Base-by-base conservation (phyloP, 1,140 invertebrate genomes). In the Mizuhopecten yessoensis region DNA sequence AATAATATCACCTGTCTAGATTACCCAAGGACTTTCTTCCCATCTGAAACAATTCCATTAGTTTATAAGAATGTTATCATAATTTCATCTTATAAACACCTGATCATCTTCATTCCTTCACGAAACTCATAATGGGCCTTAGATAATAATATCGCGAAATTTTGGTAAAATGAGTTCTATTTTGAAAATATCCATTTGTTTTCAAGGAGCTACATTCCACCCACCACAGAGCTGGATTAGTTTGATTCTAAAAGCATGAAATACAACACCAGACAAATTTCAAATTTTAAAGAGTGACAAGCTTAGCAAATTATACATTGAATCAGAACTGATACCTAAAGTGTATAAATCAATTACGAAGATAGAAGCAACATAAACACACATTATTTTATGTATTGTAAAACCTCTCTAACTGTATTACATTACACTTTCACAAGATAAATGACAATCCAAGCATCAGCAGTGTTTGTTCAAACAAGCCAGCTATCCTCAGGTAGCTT, bases 121-220 rank as follows among this genome's bases (percentile, higher is more conserved):
- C 29, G 57, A 75, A 29, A 29, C 57, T 75, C 42, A 10, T 20
- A 45, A 45, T 13, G 2, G 57, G n/a, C n/a, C n/a, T 75, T 9
- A 75, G 57, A 75, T 75, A 75, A 75, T 75, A 75, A 29, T 75
- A n/a, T 75, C 57, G 29, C 29, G 23, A 75, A 75, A 75, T 75
- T 5, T 75, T 45, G n/a, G 57, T 0, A 49, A 75, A 75, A 75
- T n/a, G 57, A 75, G 1, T 29, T 75, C 23, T 75, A 75, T 75
- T 75, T 29, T n/a, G 23, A 17, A 75, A 75, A 75, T 29, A n/a
- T 75, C 57, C n/a, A 75, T 75, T 75, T 75, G 57, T 75, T 75
- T 75, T 75, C 57, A 75, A 75, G 57, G 23, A n/a, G 23, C 57
- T 29, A 29, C 57, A 75, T 29, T 75, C 57, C n/a, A 75, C 2